Base-by-base conservation (phyloP, 2,113 vertebrate genomes). In the Chamaetylas fuelleborni region DNA sequence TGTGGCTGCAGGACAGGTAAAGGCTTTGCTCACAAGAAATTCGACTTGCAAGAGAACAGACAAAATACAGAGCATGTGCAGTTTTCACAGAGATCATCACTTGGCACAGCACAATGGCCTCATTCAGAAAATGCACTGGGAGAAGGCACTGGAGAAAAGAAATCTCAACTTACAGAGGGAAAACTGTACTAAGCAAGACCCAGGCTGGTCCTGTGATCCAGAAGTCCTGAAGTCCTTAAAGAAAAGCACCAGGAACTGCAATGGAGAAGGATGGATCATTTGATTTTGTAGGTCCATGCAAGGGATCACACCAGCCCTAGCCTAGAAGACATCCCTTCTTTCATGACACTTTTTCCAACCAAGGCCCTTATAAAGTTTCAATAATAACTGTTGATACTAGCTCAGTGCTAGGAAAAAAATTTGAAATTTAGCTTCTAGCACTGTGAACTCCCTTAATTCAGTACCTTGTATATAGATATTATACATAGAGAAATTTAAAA, bases 1-100 rank as follows among this genome's bases (percentile, higher is more conserved):
- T 0, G 0, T 5, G 57, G 36, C 81, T 31, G 43, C 34, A 48
- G n/a, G 7, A 36, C 4, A 5, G 58, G 11, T 16, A 24, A 51
- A 69, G 24, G 54, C 48, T 83, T 56, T 5, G 8, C 56, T 81
- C 47, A 1, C 65, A 36, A 17, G 51, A 54, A 88, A 5, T 9
- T 5, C 0, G 1, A 2, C 26, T 23, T 64, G 34, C 33, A 51
- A 86, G 57, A 28, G 5, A 67, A 6, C 3, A 28, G 25, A n/a
- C 29, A 2, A 56, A 80, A 80, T 8, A 40, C 0, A 67, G 31
- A 78, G 15, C 47, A 6, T 0, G 22, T 6, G 67, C 8, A 9
- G 0, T 48, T 72, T 45, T 45, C 48, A 33, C 60, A n/a, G 58
- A 33, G n/a, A 23, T 51, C 18, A 1, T 29, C 56, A 43, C 24